Percentiles rank a stretch among this genome's conserved stretches.
phyloP scores from a whole-genome alignment of 1,140 invertebrate genomes.

The Zaprionus vittiger region DNA sequence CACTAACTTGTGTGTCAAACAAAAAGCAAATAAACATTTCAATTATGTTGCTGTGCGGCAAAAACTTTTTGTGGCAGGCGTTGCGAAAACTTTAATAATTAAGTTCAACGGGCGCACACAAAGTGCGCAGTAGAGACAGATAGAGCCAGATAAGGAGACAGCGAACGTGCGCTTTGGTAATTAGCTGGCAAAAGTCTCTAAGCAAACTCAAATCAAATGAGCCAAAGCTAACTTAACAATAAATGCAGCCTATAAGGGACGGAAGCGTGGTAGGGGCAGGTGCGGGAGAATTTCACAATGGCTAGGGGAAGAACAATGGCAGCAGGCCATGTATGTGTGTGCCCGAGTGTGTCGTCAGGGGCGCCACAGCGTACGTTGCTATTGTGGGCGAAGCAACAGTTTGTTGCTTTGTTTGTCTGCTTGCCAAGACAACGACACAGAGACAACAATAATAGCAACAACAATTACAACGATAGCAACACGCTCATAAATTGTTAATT shows the following conservation, averaged over 20 bases:
- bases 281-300: not conserved
- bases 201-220: constrained; percentile 72
- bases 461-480: constrained; percentile 45
- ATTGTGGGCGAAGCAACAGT: constrained; percentile 64
- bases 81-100: constrained; percentile 68
- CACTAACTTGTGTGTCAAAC: constrained; percentile 10
- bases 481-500: constrained; percentile 80
- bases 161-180: constrained; percentile 48
- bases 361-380: constrained; percentile 39
- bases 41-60: constrained; percentile 66
- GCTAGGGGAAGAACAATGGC: constrained; percentile 51
- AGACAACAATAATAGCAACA: constrained; percentile 35
- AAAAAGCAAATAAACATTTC: constrained; percentile 75
- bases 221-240: constrained; percentile 48
- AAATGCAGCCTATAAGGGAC: constrained; percentile 1
- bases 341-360: constrained; percentile 47
- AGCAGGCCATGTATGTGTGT: constrained; percentile 68
- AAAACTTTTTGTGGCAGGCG: constrained; percentile 45
- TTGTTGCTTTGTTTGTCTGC: constrained; percentile 70
- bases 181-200: constrained; percentile 63
- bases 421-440: constrained; percentile 61
- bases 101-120: constrained; percentile 56
- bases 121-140: not conserved
- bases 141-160: not conserved
- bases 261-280: no score